phyloP scores from a whole-genome alignment of 2,113 vertebrate genomes.

The Circaetus gallicus region DNA sequence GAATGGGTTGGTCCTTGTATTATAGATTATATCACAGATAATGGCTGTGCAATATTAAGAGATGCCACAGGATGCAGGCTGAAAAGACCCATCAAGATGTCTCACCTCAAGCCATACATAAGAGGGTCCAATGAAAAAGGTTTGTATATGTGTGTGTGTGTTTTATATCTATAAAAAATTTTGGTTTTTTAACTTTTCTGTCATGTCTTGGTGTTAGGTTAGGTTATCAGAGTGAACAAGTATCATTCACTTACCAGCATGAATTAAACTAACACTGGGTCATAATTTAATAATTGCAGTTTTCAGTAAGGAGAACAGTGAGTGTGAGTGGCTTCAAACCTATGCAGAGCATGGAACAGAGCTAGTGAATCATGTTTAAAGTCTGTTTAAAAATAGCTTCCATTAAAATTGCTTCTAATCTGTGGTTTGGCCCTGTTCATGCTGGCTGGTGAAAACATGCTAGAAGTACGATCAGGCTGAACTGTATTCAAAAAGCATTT shows the following conservation, averaged over 20 bases:
- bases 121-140: constrained; percentile 64
- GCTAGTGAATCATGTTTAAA: background rate
- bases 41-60: constrained; percentile 70
- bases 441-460: background rate
- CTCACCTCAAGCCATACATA: constrained; percentile 72
- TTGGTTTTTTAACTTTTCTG: background rate
- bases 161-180: background rate
- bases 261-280: background rate
- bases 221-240: background rate
- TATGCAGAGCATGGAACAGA: background rate
- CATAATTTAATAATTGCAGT: background rate
- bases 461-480: background rate
- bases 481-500: background rate
- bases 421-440: background rate
- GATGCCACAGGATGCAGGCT: constrained; percentile 63
- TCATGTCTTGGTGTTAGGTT: background rate
- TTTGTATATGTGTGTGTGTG: background rate
- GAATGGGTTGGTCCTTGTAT: constrained; percentile 76
- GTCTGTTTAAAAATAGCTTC: background rate
- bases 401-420: background rate
- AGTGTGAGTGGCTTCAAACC: background rate
- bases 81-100: constrained; percentile 77
- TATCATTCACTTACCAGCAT: background rate
- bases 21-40: constrained; percentile 75
- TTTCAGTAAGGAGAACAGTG: background rate